Conservation (phyloP, 2,113 vertebrate genomes). For the Edolisoma coerulescens region DNA sequence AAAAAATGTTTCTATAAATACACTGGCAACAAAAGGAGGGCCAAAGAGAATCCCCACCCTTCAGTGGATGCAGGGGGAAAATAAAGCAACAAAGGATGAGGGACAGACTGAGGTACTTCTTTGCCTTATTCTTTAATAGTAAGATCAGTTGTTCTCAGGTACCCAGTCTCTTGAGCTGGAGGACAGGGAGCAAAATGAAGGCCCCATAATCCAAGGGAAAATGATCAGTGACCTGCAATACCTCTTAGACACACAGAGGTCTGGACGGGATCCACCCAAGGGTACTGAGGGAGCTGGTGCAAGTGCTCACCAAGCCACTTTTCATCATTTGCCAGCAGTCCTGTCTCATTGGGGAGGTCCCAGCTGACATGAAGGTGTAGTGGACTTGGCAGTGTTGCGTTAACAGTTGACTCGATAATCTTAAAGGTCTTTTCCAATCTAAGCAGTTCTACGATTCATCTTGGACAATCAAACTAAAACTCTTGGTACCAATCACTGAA, state of each 20-base stretch:
- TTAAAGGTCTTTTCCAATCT: background rate
- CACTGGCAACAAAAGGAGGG: background rate
- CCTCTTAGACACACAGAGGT: background rate
- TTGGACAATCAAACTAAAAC: background rate
- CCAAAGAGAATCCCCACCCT: background rate
- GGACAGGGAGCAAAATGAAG: background rate
- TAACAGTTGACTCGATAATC: fast-evolving
- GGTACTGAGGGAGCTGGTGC: background rate
- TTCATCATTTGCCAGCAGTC: background rate
- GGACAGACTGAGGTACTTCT: background rate
- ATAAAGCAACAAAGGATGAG: background rate
- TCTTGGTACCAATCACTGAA: background rate
- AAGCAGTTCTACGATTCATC: background rate
- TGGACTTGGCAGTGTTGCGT: background rate
- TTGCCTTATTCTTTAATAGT: background rate
- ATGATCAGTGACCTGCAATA: background rate
- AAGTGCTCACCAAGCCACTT: background rate
- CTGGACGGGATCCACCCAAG: background rate
- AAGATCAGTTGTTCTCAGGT: background rate
- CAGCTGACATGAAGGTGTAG: background rate
- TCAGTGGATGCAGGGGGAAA: background rate
- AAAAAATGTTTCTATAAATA: background rate
- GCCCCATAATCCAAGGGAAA: background rate
- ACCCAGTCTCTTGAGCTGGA: background rate
- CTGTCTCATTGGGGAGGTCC: background rate